Evolutionary conservation across 2,888 invertebrate genomes (phyloP).

Genomic region (Chrysomela aeneicollis): DNA sequence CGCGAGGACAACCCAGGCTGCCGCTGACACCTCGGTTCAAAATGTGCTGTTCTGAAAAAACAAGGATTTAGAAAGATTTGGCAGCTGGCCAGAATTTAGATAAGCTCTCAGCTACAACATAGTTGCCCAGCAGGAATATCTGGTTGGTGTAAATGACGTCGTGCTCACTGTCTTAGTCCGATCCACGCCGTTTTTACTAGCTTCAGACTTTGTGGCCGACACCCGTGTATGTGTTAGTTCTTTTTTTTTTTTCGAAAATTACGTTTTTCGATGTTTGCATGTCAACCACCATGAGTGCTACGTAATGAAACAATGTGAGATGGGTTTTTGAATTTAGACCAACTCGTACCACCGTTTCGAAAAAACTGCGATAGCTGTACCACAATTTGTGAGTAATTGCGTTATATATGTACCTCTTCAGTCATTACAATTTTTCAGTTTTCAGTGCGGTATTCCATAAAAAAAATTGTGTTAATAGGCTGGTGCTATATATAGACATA

Average conservation of each 20-base stretch:
- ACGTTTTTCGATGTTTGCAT: not conserved
- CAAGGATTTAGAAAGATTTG: slow-evolving; percentile 47
- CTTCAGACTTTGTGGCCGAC: slow-evolving; percentile 39
- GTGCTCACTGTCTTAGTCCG: slow-evolving; percentile 40
- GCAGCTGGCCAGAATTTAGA: slow-evolving; percentile 50
- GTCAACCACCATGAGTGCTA: slow-evolving; percentile 28
- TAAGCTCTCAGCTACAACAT: slow-evolving; percentile 43
- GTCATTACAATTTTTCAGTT: slow-evolving; percentile 29
- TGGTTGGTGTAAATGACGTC: slow-evolving; percentile 45
- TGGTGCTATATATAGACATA: slow-evolving; percentile 51
- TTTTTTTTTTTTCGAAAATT: slow-evolving; percentile 24
- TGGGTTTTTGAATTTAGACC: not conserved
- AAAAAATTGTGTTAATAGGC: slow-evolving; percentile 42
- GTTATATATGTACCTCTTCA: too few species aligned
- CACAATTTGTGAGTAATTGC: too few species aligned
- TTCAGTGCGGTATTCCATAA: slow-evolving; percentile 21
- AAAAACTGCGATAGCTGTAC: not conserved
- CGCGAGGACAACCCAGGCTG: not conserved
- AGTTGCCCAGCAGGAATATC: slow-evolving; percentile 42
- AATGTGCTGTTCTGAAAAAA: slow-evolving; percentile 38
- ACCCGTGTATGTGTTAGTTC: slow-evolving; percentile 45
- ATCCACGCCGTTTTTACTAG: slow-evolving; percentile 32
- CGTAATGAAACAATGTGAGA: slow-evolving; percentile 24
- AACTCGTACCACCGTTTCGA: not conserved
- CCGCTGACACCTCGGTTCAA: slow-evolving; percentile 12